Percentiles rank a stretch among this genome's conserved stretches.
Evolutionary conservation across 2,888 invertebrate genomes (phyloP).

Genomic region (Synergus umbraculus): DNA sequence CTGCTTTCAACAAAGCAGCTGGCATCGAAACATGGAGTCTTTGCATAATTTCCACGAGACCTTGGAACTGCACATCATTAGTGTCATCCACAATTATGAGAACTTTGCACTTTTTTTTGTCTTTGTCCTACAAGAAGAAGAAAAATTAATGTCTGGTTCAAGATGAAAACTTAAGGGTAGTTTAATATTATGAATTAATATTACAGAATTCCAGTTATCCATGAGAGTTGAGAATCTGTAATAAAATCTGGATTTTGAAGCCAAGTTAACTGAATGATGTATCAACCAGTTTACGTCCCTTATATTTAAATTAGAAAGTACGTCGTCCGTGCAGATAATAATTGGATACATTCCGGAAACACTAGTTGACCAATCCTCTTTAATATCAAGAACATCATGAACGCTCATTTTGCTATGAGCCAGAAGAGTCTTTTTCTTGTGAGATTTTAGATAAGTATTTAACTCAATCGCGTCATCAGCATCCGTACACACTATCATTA

Average conservation of each 20-base stretch:
- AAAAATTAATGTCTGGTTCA: slow-evolving; percentile 30
- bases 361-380: slow-evolving; percentile 74
- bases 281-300: slow-evolving; percentile 84
- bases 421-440: slow-evolving; percentile 63
- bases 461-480: slow-evolving; percentile 79
- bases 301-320: slow-evolving; percentile 82
- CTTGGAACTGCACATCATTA: slow-evolving; percentile 81
- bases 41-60: slow-evolving; percentile 81
- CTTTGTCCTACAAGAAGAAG: slow-evolving; percentile 49
- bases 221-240: slow-evolving; percentile 84
- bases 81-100: slow-evolving; percentile 81
- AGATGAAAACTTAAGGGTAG: slow-evolving; percentile 70
- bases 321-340: slow-evolving; percentile 85
- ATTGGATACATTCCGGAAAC: slow-evolving; percentile 78
- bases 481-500: slow-evolving; percentile 82
- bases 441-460: slow-evolving; percentile 70
- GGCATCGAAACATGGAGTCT: slow-evolving; percentile 71
- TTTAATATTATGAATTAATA: neutral
- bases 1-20: slow-evolving; percentile 65
- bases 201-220: slow-evolving; percentile 79
- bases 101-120: slow-evolving; percentile 72
- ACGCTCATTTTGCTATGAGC: slow-evolving; percentile 68
- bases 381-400: slow-evolving; percentile 59
- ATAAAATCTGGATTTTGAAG: slow-evolving; percentile 83
- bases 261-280: slow-evolving; percentile 84